phyloP scores from a whole-genome alignment of 2,888 invertebrate species.

The Amblyteles armatorius region DNA sequence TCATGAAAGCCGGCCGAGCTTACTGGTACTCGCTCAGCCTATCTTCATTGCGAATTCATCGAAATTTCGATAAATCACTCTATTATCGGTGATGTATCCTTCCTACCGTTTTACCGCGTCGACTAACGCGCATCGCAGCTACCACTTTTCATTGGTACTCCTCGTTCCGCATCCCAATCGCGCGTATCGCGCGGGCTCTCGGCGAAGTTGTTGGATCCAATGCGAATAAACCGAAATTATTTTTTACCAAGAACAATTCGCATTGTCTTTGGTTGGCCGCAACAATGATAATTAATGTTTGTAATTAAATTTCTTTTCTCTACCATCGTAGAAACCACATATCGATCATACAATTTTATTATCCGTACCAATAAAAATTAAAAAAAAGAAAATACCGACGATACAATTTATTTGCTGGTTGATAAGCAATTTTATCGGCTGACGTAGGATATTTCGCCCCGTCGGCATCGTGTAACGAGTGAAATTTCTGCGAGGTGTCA shows the following conservation, averaged over 20 bases:
- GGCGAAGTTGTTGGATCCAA: background rate
- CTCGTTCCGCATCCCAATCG: background rate
- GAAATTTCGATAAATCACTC: conserved; percentile 49
- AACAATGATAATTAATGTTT: too few species aligned
- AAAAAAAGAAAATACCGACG: background rate
- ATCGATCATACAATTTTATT: too few species aligned
- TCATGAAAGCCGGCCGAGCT: conserved; percentile 39
- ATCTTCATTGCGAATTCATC: conserved; percentile 38
- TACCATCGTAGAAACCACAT: too few species aligned
- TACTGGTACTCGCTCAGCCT: background rate
- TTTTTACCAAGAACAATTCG: too few species aligned
- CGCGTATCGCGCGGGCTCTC: too few species aligned
- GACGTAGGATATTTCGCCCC: background rate
- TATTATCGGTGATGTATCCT: conserved; percentile 26
- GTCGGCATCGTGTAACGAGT: background rate
- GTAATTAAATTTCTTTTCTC: too few species aligned
- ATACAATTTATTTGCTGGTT: background rate
- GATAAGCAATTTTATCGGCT: background rate
- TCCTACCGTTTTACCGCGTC: conserved; percentile 3
- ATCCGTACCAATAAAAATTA: background rate
- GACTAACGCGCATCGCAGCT: background rate
- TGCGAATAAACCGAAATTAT: too few species aligned
- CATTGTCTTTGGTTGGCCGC: too few species aligned
- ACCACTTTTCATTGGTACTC: background rate
- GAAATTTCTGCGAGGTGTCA: background rate